Percentiles rank a stretch among this genome's conserved stretches.
Conservation (phyloP, 2,888 invertebrate genomes). For the Drosophila bunnanda region DNA sequence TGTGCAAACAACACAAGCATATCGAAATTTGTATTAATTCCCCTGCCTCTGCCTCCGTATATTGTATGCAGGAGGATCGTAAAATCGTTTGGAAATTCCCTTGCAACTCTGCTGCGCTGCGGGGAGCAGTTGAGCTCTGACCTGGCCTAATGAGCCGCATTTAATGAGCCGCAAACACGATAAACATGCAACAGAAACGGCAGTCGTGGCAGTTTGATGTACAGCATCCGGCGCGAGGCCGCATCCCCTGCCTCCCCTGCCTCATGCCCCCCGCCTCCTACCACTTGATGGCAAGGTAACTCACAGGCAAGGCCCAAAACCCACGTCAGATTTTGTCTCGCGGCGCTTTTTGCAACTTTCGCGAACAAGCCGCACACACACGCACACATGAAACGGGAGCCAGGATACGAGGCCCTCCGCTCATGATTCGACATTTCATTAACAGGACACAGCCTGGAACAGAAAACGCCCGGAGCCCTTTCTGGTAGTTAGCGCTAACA, state of each 20-base stretch:
- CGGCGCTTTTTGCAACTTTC: constrained; percentile 61
- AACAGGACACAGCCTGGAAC: constrained; percentile 57
- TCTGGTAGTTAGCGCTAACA: constrained; percentile 63
- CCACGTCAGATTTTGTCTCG: constrained; percentile 49
- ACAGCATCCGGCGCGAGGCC: constrained; percentile 38
- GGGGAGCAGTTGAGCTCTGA: constrained; percentile 36
- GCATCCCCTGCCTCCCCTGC: not conserved
- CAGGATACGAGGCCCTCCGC: constrained; percentile 3
- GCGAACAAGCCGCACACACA: constrained; percentile 37
- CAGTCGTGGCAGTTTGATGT: constrained; percentile 49
- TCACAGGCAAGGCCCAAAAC: constrained; percentile 12
- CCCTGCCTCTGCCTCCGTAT: not conserved
- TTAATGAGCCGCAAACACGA: constrained; percentile 66
- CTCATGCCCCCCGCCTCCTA: not conserved
- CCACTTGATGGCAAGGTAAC: constrained; percentile 4
- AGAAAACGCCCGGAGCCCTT: constrained; percentile 49
- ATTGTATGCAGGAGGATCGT: not conserved
- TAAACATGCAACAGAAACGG: constrained; percentile 42
- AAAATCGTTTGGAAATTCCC: constrained; percentile 3
- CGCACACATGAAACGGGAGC: not conserved
- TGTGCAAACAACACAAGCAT: constrained; percentile 51
- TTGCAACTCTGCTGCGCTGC: constrained; percentile 8
- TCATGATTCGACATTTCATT: constrained; percentile 62
- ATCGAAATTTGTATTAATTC: constrained; percentile 36
- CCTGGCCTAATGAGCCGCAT: constrained; percentile 64